These are phyloP conservation scores for Diaphora mendica DNA, from an alignment of 2,888 invertebrate species.

Conservation along the genomic window DNA sequence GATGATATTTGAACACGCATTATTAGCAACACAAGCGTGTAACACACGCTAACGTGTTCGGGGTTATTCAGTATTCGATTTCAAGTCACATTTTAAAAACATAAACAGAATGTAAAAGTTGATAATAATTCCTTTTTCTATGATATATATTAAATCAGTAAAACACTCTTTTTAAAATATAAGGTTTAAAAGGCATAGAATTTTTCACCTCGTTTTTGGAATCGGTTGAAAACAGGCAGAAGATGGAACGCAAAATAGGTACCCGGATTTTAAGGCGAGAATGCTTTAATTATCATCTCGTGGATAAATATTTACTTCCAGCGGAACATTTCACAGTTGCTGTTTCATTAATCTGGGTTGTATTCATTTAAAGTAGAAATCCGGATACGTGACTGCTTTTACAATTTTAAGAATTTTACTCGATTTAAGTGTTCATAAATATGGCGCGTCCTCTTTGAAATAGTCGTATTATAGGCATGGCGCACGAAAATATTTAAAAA, in stretches of 20 bases:
- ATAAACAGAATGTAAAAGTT: too few species aligned
- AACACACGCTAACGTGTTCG: too few species aligned
- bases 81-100: too few species aligned
- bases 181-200: background rate
- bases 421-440: background rate
- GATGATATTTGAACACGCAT: too few species aligned
- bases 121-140: too few species aligned
- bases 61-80: too few species aligned
- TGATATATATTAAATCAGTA: too few species aligned
- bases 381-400: background rate
- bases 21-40: too few species aligned
- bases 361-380: background rate
- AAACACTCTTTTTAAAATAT: too few species aligned
- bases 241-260: background rate
- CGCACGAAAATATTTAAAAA: too few species aligned
- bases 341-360: background rate
- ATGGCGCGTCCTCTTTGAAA: background rate
- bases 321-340: too few species aligned
- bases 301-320: conserved; percentile 1
- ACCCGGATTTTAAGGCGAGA: background rate
- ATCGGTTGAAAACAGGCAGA: background rate
- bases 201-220: background rate
- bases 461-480: too few species aligned
- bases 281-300: background rate
- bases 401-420: background rate